Base-by-base conservation (phyloP, 2,888 invertebrate species). In the Drosophila merina region DNA sequence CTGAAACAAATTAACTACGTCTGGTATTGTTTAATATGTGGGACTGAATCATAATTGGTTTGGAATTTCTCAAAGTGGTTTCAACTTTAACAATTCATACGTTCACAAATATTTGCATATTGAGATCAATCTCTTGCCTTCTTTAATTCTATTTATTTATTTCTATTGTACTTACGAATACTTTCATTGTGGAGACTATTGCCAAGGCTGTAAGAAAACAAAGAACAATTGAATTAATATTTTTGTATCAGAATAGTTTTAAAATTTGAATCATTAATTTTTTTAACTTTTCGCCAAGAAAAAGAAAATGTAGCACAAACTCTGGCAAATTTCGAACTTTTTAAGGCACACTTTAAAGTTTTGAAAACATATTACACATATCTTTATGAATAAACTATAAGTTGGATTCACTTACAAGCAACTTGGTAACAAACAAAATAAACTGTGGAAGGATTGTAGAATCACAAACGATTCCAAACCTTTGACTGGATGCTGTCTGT, bases 101-200 rank as follows among this genome's bases (percentile, higher is more conserved):
- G 74, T 74, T 52, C 28, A 55, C 54, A 14, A 8, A 26, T 57
- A 72, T 73, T 60, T 26, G 45, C 52, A 14, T 55, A 40, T 28
- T 7, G 30, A 33, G 14, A 55, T 42, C 40, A 25, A 58, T 45
- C 57, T 55, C 31, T 20, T 5, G 30, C 20, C 33, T 26, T 20
- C 33, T 55, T 64, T 40, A 44, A 7, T 25, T 28, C 42, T 28
- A 36, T 36, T 36, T 36, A 36, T 6, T 51, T 60, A 67, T 67
- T 50, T 45, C 30, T 47, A 69, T 54, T 72, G 83, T 91, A 93
- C 93, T 93, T 93, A 93, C 93, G 92, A 93, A 91, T 89, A 92
- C 88, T 91, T 92, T 93, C 93, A 93, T 93, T 84, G 77, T 89
- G 80, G 64, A 76, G 76, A 74, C 68, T 74, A 60, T 76, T 78